Conservation (phyloP, 1,140 invertebrate genomes). For the Euglossa dilemma region DNA sequence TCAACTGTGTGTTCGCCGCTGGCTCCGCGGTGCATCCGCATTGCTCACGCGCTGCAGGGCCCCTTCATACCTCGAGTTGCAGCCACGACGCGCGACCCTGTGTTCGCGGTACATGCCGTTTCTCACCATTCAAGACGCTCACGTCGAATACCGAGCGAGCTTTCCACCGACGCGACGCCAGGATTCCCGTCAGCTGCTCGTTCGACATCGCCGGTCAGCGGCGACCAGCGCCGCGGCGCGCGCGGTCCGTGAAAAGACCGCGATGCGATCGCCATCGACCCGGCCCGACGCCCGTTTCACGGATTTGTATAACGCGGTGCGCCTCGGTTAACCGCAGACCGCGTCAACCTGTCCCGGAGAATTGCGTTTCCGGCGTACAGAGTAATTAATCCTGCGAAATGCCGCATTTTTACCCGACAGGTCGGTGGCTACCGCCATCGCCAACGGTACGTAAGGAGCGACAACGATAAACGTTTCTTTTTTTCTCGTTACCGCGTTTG, state of each 20-base stretch:
- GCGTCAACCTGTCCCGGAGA: not conserved
- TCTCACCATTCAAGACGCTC: constrained; percentile 69
- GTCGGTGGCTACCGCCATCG: not conserved
- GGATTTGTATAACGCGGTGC: constrained; percentile 19
- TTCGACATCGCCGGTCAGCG: no score
- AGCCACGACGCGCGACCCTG: constrained; percentile 62
- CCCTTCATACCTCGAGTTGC: constrained; percentile 55
- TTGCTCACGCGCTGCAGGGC: constrained; percentile 67
- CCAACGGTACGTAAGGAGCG: no score
- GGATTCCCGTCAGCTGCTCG: constrained; percentile 51
- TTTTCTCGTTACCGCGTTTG: no score
- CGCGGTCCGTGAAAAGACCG: not conserved
- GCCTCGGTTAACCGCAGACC: constrained; percentile 12
- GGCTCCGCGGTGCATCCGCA: constrained; percentile 63
- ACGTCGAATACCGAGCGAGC: constrained; percentile 65
- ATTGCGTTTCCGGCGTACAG: constrained; percentile 10
- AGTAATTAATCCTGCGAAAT: not conserved
- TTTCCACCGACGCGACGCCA: constrained; percentile 41
- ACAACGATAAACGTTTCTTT: no score
- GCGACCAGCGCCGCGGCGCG: not conserved
- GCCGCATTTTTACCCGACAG: not conserved
- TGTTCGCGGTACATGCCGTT: constrained; percentile 69
- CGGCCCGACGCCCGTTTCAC: not conserved
- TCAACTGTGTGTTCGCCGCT: constrained; percentile 60
- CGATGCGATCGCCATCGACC: not conserved